These are phyloP conservation scores for Agapornis canus DNA, from an alignment of 2,797 vertebrate genomes.

Conservation along the genomic window DNA sequence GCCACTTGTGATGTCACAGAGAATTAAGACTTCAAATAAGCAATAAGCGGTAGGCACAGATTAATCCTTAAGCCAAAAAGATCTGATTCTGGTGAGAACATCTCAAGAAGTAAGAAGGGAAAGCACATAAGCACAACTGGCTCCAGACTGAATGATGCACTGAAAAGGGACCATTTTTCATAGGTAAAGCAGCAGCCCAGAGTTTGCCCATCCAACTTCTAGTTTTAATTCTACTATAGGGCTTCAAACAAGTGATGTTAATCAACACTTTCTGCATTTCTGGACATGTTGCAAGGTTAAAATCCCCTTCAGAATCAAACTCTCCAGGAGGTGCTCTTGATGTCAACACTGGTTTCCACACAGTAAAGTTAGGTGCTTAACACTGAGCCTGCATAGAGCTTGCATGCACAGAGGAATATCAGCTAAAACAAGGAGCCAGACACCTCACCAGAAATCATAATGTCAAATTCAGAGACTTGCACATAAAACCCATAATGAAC, in stretches of 20 bases:
- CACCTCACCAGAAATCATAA: fast-evolving
- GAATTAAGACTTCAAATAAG: conserved; percentile 67
- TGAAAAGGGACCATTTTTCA: conserved; percentile 27
- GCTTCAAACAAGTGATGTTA: neutral
- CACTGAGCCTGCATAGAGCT: neutral
- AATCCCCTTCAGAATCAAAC: neutral
- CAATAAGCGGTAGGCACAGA: conserved; percentile 51
- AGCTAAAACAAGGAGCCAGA: neutral
- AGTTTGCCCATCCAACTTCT: neutral
- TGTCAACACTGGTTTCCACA: neutral
- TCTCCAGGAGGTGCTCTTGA: neutral
- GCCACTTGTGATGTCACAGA: conserved; percentile 68
- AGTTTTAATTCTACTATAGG: neutral
- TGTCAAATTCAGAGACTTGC: neutral
- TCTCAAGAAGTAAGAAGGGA: conserved; percentile 53
- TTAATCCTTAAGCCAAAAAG: conserved; percentile 57
- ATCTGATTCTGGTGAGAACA: conserved; percentile 63
- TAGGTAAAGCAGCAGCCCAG: neutral
- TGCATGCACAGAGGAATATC: neutral
- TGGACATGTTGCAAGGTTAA: neutral
- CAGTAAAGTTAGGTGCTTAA: neutral
- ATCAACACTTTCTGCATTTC: neutral
- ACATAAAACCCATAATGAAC: neutral
- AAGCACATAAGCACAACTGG: conserved; percentile 43
- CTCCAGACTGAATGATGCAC: neutral